A percentile compares a stretch with the other conserved stretches of the same genome.
These are phyloP conservation scores for Halictus quadricinctus DNA, from an alignment of 2,888 invertebrate genomes.

Conservation along the genomic window DNA sequence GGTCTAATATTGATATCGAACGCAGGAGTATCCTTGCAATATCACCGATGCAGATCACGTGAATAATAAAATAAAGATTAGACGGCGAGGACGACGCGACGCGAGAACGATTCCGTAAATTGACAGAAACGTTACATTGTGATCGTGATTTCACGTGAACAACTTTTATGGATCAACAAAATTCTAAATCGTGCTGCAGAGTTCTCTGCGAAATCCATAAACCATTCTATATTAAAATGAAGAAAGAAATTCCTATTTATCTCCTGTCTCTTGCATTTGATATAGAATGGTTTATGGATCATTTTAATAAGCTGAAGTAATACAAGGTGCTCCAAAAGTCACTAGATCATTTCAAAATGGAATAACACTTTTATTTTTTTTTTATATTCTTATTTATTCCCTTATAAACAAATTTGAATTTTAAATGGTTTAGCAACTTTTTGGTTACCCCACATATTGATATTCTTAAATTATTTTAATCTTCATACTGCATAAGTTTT, in stretches of 20 bases:
- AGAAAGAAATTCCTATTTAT: too few relatives aligned
- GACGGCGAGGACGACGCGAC: constrained; percentile 1
- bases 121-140: constrained; percentile 13
- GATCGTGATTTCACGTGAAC: background rate
- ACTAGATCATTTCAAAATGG: background rate
- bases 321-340: background rate
- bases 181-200: background rate
- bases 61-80: constrained; percentile 56
- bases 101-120: background rate
- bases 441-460: background rate
- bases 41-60: constrained; percentile 36
- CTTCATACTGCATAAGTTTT: background rate
- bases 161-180: constrained; percentile 5
- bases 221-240: too few relatives aligned
- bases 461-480: background rate
- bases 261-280: too few relatives aligned
- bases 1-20: constrained; percentile 56
- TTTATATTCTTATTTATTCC: too few relatives aligned
- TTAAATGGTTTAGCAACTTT: background rate
- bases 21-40: constrained; percentile 31
- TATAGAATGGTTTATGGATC: too few relatives aligned
- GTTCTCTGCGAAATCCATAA: background rate
- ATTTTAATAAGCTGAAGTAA: background rate
- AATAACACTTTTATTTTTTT: background rate
- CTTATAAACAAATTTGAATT: background rate